phyloP scores from a whole-genome alignment of 1,140 invertebrate genomes.

The Drosophila repletoides region DNA sequence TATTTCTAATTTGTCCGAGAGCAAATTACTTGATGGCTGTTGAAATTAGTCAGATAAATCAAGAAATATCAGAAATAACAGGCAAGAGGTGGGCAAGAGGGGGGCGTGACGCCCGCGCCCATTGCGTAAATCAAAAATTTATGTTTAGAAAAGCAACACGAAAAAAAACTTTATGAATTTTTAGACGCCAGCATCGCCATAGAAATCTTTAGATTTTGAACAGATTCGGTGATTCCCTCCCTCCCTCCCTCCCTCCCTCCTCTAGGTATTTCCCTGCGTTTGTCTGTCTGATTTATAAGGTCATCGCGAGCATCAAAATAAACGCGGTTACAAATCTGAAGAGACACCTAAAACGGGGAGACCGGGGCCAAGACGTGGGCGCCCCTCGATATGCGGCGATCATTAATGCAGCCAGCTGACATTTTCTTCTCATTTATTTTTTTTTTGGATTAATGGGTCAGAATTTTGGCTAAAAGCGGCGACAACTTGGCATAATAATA shows the following conservation, averaged over 20 bases:
- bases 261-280: neutral
- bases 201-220: slow-evolving; percentile 44
- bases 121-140: slow-evolving; percentile 75
- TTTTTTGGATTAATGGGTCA: slow-evolving; percentile 73
- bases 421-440: no score
- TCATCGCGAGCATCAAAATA: slow-evolving; percentile 61
- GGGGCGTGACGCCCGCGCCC: slow-evolving; percentile 11
- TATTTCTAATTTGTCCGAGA: slow-evolving; percentile 56
- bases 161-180: slow-evolving; percentile 56
- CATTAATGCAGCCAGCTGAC: slow-evolving; percentile 64
- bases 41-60: slow-evolving; percentile 67
- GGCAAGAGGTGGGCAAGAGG: no score
- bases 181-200: slow-evolving; percentile 24
- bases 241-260: neutral
- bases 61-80: slow-evolving; percentile 24
- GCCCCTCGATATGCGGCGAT: slow-evolving; percentile 50
- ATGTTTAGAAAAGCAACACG: slow-evolving; percentile 39
- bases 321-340: slow-evolving; percentile 41
- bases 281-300: slow-evolving; percentile 67
- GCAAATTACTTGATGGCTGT: slow-evolving; percentile 68
- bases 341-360: slow-evolving; percentile 10
- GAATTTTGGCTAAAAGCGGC: slow-evolving; percentile 28
- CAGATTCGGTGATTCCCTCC: slow-evolving; percentile 44
- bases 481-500: slow-evolving; percentile 35
- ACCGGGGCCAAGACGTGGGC: slow-evolving; percentile 60